Conservation (phyloP, 2,797 vertebrate genomes). For the Luscinia luscinia region DNA sequence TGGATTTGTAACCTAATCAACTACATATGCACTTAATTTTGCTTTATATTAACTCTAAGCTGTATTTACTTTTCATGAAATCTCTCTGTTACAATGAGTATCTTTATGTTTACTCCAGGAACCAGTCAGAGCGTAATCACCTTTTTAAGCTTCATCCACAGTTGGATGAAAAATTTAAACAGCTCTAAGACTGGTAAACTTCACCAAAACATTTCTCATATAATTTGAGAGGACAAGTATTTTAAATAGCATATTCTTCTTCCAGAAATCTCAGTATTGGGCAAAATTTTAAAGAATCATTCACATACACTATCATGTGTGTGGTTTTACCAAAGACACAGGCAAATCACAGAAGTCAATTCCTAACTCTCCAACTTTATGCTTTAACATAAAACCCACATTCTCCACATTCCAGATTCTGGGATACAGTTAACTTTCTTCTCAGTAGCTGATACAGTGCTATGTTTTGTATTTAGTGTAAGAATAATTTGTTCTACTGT, state of each 20-base stretch:
- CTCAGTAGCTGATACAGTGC: neutral
- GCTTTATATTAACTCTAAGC: slow-evolving; percentile 9
- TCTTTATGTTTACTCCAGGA: neutral
- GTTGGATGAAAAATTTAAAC: slow-evolving; percentile 35
- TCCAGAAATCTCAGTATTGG: neutral
- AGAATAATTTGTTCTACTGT: neutral
- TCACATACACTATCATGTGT: neutral
- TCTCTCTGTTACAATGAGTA: neutral
- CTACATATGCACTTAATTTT: slow-evolving; percentile 39
- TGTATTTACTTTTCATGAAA: neutral
- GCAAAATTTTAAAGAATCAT: neutral
- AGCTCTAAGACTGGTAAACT: neutral
- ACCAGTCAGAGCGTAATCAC: neutral
- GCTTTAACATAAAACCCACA: neutral
- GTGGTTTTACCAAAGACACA: neutral
- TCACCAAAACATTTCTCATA: slow-evolving; percentile 2
- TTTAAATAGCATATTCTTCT: neutral
- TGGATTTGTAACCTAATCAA: slow-evolving; percentile 40
- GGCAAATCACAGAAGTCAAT: neutral
- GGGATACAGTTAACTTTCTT: neutral
- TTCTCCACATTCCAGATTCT: neutral
- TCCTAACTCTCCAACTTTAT: neutral
- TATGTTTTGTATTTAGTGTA: neutral
- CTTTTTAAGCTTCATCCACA: slow-evolving; percentile 49
- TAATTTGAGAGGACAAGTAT: neutral